A percentile compares a stretch with the other conserved stretches of the same genome.
These are phyloP conservation scores for Micromussa lordhowensis DNA, from an alignment of 92 coral and sea anemone species.

Conservation along the genomic window DNA sequence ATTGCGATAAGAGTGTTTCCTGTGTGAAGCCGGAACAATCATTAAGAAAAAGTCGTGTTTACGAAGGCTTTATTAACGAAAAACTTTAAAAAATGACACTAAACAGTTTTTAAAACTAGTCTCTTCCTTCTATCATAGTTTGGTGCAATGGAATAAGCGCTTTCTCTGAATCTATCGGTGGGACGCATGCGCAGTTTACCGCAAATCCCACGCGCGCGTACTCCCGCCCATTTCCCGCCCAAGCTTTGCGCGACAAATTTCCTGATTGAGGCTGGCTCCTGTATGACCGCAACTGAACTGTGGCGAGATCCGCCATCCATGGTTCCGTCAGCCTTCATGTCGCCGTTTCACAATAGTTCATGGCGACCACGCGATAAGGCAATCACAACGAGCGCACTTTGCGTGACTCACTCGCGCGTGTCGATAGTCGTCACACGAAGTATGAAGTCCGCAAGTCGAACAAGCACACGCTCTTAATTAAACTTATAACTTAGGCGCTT, in stretches of 20 bases:
- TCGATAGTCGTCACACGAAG: constrained; percentile 20
- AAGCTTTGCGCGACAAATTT: not conserved
- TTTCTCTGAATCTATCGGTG: not conserved
- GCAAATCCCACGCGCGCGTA: not conserved
- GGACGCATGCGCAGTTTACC: not conserved
- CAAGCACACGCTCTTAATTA: not conserved
- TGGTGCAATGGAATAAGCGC: not conserved
- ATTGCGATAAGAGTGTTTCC: not conserved
- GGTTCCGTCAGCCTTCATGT: constrained; percentile 30
- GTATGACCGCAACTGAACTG: constrained; percentile 32
- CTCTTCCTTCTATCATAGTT: not conserved
- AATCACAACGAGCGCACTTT: not conserved
- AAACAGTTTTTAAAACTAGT: too few species aligned
- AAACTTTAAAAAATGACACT: too few species aligned
- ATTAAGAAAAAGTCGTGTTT: not conserved
- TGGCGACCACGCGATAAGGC: constrained; percentile 30
- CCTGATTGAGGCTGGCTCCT: constrained; percentile 18
- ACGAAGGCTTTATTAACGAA: not conserved
- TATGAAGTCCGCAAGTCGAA: not conserved
- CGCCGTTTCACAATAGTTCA: constrained; percentile 33
- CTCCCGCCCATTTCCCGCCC: constrained; percentile 9
- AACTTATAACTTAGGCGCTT: not conserved
- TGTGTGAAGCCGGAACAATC: not conserved
- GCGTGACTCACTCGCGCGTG: constrained; percentile 4
- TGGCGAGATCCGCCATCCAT: constrained; percentile 18